These are phyloP conservation scores for Penaeus monodon DNA, from an alignment of 2,888 invertebrate genomes.

Conservation along the genomic window DNA sequence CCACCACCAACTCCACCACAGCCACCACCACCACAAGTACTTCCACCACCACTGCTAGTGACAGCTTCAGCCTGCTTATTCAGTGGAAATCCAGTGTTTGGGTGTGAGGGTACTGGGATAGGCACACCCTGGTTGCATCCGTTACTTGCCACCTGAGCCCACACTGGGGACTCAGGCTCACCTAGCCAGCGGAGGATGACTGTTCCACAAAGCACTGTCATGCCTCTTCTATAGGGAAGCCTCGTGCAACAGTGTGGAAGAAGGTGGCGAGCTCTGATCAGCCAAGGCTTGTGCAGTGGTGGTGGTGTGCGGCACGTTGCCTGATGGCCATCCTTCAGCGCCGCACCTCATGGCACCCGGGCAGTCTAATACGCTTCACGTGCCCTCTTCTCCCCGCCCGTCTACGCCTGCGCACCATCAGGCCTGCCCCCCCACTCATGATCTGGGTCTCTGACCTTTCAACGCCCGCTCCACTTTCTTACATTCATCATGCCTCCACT, in stretches of 20 bases:
- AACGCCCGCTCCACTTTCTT: constrained; percentile 47
- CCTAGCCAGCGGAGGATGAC: too few species aligned
- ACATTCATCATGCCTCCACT: constrained; percentile 37
- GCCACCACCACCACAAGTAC: constrained; percentile 43
- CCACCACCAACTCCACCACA: constrained; percentile 31
- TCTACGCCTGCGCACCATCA: constrained; percentile 48
- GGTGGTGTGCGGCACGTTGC: constrained; percentile 5
- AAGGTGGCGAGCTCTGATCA: not conserved
- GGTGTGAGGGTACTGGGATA: too few species aligned
- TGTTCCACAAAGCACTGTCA: too few species aligned
- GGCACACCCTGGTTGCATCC: too few species aligned
- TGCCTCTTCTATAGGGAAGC: not conserved
- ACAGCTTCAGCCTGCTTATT: constrained; percentile 4
- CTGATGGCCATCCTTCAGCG: too few species aligned
- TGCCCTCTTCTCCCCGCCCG: constrained; percentile 64
- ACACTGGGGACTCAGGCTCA: too few species aligned
- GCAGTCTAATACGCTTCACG: constrained; percentile 41
- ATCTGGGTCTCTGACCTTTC: constrained; percentile 39
- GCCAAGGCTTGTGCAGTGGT: not conserved
- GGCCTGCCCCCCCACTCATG: constrained; percentile 30
- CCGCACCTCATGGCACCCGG: not conserved
- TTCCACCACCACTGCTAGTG: constrained; percentile 22
- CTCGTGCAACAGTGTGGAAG: constrained; percentile 8
- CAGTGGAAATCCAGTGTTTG: too few species aligned
- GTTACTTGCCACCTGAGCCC: too few species aligned